These are phyloP conservation scores for Hypotaenidia philippensis DNA, from an alignment of 2,797 vertebrate genomes.

Conservation along the genomic window DNA sequence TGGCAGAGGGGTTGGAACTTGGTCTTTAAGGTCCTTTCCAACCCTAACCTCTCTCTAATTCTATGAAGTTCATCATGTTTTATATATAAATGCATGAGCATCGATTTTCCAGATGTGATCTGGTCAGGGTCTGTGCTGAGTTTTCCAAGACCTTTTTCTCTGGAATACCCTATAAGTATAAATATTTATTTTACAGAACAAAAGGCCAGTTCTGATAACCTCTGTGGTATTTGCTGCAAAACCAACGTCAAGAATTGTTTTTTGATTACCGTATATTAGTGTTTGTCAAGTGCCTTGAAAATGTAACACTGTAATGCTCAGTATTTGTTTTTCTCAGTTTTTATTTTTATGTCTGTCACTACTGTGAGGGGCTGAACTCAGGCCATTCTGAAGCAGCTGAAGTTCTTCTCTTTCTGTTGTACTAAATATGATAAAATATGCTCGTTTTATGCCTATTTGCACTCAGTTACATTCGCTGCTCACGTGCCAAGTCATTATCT, in stretches of 20 bases:
- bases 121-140: neutral
- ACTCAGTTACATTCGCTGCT: neutral
- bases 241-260: constrained; percentile 39
- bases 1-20: no score
- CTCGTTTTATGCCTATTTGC: neutral
- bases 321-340: neutral
- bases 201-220: constrained; percentile 63
- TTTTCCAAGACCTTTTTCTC: constrained; percentile 40
- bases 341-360: neutral
- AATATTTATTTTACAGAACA: constrained; percentile 58
- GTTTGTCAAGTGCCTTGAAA: neutral
- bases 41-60: no score
- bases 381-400: neutral
- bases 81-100: neutral
- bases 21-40: no score
- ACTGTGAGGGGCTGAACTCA: neutral
- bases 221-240: constrained; percentile 39
- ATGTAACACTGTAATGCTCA: neutral
- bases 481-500: neutral
- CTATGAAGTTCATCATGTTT: neutral
- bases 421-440: neutral
- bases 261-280: neutral
- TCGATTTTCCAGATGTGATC: neutral
- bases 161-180: constrained; percentile 3
- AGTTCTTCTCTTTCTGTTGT: neutral